Base-by-base conservation (phyloP, 2,888 invertebrate species). In the Laothoe populi region DNA sequence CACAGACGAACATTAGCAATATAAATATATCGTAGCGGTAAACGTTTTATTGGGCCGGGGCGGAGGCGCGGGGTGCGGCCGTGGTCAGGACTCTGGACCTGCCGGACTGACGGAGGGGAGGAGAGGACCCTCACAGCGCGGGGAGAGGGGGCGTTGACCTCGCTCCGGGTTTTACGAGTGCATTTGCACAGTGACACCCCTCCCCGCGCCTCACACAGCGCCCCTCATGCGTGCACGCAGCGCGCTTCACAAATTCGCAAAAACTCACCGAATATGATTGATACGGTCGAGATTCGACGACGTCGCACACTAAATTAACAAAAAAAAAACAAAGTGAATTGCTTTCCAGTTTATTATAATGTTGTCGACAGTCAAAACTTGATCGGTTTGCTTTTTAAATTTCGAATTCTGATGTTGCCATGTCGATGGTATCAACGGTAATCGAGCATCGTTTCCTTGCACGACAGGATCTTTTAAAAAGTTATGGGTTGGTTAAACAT, bases 121-220 rank as follows among this genome's bases (percentile, higher is more conserved):
- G 84, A 83, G 85, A 87, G 84, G 88, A 88, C 88, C 88, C 88
- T 81, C 87, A 82, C 76, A 66, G 66, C 53, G 75, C 65, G 80
- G 74, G 78, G 79, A 71, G 78, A 69, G 81, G 83, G 84, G 83
- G 86, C 88, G 86, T 84, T 88, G 89, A 89, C 89, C 88, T 81
- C 88, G 82, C 75, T 78, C 78, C 82, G 80, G 84, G 86, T 90
- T 90, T 62, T 88, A 89, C 87, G 90, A 90, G 87, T 90, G 90
- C 90, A 89, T 90, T 90, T 90, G 90, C 90, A 86, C 89, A 89
- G 90, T 89, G 90, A 90, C 89, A 90, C 86, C 87, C 87, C 84
- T 82, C 78, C 75, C 69, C 77, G 57, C 68, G 64, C 70, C 70
- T 60, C 71, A 26, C 65, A 57, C 64, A 64, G 63, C 70, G 62